A percentile compares a stretch with the other conserved stretches of the same genome.
Evolutionary conservation across 2,888 invertebrate genomes (phyloP).

Genomic region (Drosophila paracracens): DNA sequence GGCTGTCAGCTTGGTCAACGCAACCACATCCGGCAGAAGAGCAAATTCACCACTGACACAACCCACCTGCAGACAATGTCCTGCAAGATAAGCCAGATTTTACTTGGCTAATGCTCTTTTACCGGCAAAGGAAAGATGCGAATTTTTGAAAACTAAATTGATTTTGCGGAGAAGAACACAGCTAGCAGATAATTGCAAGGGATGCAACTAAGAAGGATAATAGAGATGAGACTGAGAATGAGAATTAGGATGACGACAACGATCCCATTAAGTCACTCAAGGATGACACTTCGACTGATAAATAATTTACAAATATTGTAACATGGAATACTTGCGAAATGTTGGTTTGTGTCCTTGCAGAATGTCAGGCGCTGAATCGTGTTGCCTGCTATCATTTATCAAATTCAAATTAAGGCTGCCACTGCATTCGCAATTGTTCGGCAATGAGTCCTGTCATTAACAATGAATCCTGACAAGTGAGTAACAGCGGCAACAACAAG

Average conservation of each 20-base stretch:
- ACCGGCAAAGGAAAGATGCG: not conserved
- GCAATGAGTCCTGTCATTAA: constrained; percentile 70
- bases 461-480: constrained; percentile 74
- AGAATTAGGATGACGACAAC: constrained; percentile 13
- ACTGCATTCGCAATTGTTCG: constrained; percentile 52
- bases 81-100: constrained; percentile 7
- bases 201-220: constrained; percentile 52
- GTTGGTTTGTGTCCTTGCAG: constrained; percentile 5
- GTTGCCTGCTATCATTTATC: constrained; percentile 76
- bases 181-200: constrained; percentile 53
- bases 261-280: constrained; percentile 31
- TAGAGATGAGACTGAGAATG: constrained; percentile 1
- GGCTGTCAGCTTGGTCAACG: constrained; percentile 13
- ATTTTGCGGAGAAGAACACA: constrained; percentile 12
- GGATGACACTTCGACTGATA: not conserved
- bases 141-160: constrained; percentile 48
- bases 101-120: constrained; percentile 34
- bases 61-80: not conserved
- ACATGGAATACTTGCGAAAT: not conserved
- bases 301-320: not conserved
- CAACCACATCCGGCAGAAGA: constrained; percentile 41
- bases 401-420: constrained; percentile 81
- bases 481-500: constrained; percentile 37
- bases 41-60: constrained; percentile 6
- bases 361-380: not conserved